Base-by-base conservation (phyloP, 2,888 invertebrate genomes). In the Drosophila anomalata region DNA sequence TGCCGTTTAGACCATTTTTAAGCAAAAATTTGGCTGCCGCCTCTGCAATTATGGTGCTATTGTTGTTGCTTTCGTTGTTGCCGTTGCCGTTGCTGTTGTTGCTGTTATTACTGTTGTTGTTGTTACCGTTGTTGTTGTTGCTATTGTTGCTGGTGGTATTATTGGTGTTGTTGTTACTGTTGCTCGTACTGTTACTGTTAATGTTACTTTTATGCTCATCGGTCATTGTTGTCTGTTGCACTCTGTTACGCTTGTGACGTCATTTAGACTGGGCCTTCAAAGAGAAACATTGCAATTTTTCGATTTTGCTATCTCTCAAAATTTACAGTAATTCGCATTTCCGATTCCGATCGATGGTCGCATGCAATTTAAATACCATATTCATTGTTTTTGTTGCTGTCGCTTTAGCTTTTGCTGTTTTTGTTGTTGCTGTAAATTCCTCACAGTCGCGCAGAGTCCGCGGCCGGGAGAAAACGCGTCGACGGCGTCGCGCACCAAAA, bases 161-260 rank as follows among this genome's bases (percentile, higher is more conserved):
- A 17, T 17, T 17, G 17, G 17, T 17, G 62, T 59, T 69, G 44
- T 9, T 77, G 46, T 36, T 70, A 61, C 26, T 54, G 44, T 47
- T 76, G 67, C 55, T 78, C 66, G 73, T 89, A 68, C 73, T 94
- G 92, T 94, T 95, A 93, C 94, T 95, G 94, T 94, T 94, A 76
- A 79, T 80, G 73, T 81, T 75, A 78, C 77, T 79, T 78, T 84
- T 86, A 79, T 83, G 89, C 94, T 95, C 93, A 92, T 93, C 93
- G 92, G 92, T 93, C 93, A 93, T 93, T 93, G 93, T 93, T 92
- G 93, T 93, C 94, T 84, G 76, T 87, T 88, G 70, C 67, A 67
- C 76, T 78, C 63, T 75, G 71, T 66, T 74, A 63, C 39, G 61
- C 47, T 57, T 42, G 69, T 70, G 69, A 70, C 69, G 69, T 70